Evolutionary conservation across 2,888 invertebrate genomes (phyloP).

Genomic region (Lithosia quadra): DNA sequence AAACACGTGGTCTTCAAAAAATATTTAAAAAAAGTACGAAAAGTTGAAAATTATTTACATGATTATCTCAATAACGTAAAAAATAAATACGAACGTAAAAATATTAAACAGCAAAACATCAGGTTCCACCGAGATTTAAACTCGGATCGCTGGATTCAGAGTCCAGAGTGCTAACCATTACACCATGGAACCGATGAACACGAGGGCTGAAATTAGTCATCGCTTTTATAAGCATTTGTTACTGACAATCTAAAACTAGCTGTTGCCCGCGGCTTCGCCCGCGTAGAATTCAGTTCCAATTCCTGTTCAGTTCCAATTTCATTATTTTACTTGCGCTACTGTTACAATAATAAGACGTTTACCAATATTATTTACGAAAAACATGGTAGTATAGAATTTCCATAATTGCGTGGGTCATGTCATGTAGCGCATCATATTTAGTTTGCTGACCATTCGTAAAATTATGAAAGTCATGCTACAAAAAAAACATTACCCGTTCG

Average conservation of each 20-base stretch:
- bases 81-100: not conserved
- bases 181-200: constrained; percentile 79
- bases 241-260: too few species aligned
- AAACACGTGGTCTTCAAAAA: too few species aligned
- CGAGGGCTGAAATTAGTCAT: fast-evolving
- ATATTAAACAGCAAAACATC: constrained; percentile 43
- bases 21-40: not conserved
- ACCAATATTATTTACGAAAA: too few species aligned
- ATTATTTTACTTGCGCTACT: too few species aligned
- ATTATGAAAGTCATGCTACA: constrained; percentile 9
- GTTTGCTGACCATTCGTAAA: not conserved
- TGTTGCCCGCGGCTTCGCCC: too few species aligned
- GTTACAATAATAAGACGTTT: too few species aligned
- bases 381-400: too few species aligned
- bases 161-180: constrained; percentile 94
- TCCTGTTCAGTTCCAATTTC: too few species aligned
- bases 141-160: constrained; percentile 94
- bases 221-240: not conserved
- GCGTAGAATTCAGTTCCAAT: too few species aligned
- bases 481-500: constrained; percentile 11
- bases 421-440: not conserved
- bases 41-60: not conserved
- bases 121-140: constrained; percentile 93
- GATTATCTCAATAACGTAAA: not conserved
- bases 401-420: not conserved